Base-by-base conservation (phyloP, 2,113 vertebrate species). In the Morone chrysops region DNA sequence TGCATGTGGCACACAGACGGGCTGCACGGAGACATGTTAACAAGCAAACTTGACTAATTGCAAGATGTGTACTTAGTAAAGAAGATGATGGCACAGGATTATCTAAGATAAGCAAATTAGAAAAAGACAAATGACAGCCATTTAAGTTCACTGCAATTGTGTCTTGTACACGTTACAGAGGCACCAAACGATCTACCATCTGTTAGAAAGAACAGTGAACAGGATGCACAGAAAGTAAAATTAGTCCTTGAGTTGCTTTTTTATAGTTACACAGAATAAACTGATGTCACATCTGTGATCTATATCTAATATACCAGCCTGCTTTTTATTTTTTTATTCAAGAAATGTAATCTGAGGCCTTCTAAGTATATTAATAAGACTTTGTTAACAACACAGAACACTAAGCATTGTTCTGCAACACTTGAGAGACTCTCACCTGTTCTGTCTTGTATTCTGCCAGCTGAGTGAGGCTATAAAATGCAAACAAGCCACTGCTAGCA, bases 401-500 rank as follows among this genome's bases (percentile, higher is more conserved):
- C 36, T 13, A 48, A 43, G 16, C 22, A 54, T n/a, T 54, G 25
- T 47, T 78, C 25, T 62, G 60, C 71, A 63, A 51, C 62, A 56
- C 40, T 48, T 50, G 17, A 60, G 36, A 72, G 59, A 88, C 47
- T 92, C 94, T 95, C 94, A 97, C 95, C 91, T 96, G 93, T 82
- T 96, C 95, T 87, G 92, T 95, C 93, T 89, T 94, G 87, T 95
- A 91, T 83, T 96, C 89, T 93, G 93, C 91, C 87, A 96, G 92
- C 74, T 96, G 94, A 74, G 95, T 96, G 76, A 96, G 93, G 87
- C 95, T 94, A 89, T 95, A 95, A 86, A 97, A 90, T 65, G 94
- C 94, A 84, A 96, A 95, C 87, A 96, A 93, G 63, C 94, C 93
- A 78, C 94, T 95, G 84, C 94, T 95, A 82, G 95, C 96, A 90